A percentile compares a stretch with the other conserved stretches of the same genome.
Evolutionary conservation across 2,113 vertebrate species (phyloP).

Genomic region (Nymphicus hollandicus): DNA sequence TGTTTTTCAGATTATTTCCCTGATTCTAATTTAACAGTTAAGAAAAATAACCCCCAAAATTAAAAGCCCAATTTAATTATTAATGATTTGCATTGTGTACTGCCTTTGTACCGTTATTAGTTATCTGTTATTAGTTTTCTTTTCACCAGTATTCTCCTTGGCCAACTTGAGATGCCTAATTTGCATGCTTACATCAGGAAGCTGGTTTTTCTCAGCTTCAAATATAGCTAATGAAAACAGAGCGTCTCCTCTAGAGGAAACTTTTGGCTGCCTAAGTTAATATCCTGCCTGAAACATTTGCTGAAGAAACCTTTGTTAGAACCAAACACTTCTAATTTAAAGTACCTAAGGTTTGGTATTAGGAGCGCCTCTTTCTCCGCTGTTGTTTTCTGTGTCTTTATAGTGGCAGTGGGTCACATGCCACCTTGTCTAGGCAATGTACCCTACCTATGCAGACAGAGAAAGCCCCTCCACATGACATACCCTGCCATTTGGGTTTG

Average conservation of each 20-base stretch:
- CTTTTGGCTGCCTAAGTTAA: neutral
- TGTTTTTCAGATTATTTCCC: too few relatives aligned
- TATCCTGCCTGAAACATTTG: neutral
- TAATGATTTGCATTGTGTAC: neutral
- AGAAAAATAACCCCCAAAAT: neutral
- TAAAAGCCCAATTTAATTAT: neutral
- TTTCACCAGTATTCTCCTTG: neutral
- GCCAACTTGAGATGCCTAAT: neutral
- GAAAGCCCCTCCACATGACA: rapidly evolving
- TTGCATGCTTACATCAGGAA: neutral
- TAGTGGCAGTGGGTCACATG: neutral
- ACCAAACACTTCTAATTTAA: neutral
- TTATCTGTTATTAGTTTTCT: neutral
- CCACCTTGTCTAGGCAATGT: neutral
- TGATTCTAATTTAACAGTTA: too few relatives aligned
- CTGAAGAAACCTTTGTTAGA: neutral
- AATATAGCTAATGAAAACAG: neutral
- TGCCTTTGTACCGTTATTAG: neutral
- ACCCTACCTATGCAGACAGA: neutral
- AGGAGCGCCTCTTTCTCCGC: neutral
- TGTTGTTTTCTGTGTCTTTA: neutral
- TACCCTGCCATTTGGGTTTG: neutral
- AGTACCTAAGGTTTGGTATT: neutral
- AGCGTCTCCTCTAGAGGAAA: neutral
- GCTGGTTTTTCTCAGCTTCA: neutral